Evolutionary conservation across 1,140 invertebrate genomes (phyloP).

Genomic region (Heterodera carotae): DNA sequence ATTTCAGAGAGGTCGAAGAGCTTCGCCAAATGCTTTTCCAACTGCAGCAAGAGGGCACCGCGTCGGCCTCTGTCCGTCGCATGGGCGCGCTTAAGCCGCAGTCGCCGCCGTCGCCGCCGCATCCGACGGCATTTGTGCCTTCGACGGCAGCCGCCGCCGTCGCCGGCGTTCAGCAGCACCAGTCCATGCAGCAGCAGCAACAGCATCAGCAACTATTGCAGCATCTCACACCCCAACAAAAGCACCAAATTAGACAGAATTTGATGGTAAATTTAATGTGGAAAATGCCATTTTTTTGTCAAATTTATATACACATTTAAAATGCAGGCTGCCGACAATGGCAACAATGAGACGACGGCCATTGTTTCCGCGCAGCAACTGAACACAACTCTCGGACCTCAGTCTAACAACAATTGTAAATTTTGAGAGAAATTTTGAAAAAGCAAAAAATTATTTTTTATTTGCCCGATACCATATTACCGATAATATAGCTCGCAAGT

Average conservation of each 20-base stretch:
- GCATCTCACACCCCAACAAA: neutral
- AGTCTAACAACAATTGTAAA: constrained; percentile 26
- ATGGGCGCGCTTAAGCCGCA: constrained; percentile 21
- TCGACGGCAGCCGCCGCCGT: neutral
- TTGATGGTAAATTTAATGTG: neutral
- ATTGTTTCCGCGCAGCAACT: constrained; percentile 11
- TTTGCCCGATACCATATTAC: no score
- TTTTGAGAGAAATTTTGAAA: constrained; percentile 19
- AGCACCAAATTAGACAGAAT: constrained; percentile 12
- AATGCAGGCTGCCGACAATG: neutral
- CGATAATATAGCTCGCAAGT: no score
- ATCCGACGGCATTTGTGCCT: constrained; percentile 26
- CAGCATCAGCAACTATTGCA: neutral
- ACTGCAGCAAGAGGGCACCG: constrained; percentile 12
- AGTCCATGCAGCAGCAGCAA: constrained; percentile 12
- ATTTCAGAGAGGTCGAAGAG: constrained; percentile 47
- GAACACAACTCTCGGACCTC: neutral
- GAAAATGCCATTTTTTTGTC: neutral
- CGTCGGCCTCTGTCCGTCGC: neutral
- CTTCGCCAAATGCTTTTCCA: constrained; percentile 41
- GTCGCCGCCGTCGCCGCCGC: constrained; percentile 37
- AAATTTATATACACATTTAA: neutral
- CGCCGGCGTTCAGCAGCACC: constrained; percentile 28
- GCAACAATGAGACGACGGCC: neutral
- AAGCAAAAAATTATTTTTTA: no score